Evolutionary conservation across 2,113 vertebrate species (phyloP), one percentile per base, ranked within the genome.

Genomic region (Istiophorus platypterus): DNA sequence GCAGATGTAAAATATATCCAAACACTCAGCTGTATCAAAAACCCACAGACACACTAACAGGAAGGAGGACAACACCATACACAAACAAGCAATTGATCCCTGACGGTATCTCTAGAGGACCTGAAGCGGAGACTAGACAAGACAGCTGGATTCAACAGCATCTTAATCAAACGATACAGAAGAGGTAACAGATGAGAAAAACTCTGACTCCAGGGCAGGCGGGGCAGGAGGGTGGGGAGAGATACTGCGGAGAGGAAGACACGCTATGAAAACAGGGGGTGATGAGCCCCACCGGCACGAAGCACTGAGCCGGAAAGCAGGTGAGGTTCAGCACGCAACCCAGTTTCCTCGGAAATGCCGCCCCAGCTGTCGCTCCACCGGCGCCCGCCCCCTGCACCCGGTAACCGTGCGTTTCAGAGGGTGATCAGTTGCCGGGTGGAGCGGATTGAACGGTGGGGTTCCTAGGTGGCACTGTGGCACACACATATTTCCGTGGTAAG

Each of bases 121-220:
- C 76, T 59, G 76, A 71, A 85, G 68, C 72, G 15, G 69, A 77
- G 71, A 85, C 72, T 18, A 87, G 75, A 86, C 66, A 14, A 71
- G 52, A 75, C 84, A 77, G 84, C 68, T 70, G 87, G 52, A 88
- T 86, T 85, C 74, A 75, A 81, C 72, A 63, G 74, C 27, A 20
- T 89, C 85, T 90, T 85, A 84, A 87, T 90, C 85, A 85, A 91
- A 90, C 31, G 70, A 69, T 81, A 88, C 71, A 78, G 72, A 54
- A 84, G 39, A 70, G 65, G 47, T 62, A 88, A 58, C 65, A 81
- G 72, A 75, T 69, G 63, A 81, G 73, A 51, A 72, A 83, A 82
- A 65, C 52, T 49, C 31, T 31, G 66, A 76, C 57, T 76, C 14
- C 9, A 0, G 12, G 62, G 78, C 52, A 85, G 63, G 78, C 7